A percentile compares a stretch with the other conserved stretches of the same genome.
These are phyloP conservation scores for Muschampia plurimacula DNA, from an alignment of 2,888 invertebrate genomes.

Conservation along the genomic window DNA sequence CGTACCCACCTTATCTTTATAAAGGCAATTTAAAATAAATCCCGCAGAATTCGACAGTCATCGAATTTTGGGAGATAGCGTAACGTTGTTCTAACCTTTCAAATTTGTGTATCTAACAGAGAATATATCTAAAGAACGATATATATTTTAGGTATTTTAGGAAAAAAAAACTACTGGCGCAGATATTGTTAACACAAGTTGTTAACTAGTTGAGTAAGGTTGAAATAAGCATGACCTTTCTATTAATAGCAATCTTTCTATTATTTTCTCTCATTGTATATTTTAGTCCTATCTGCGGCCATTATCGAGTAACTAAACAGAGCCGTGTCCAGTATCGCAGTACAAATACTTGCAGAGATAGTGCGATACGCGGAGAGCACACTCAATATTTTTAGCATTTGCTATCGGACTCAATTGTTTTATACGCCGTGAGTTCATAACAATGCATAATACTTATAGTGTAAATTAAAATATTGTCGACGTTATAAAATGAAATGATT, in stretches of 20 bases:
- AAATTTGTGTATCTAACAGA: background rate
- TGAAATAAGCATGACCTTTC: background rate
- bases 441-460: background rate
- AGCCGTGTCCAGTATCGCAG: conserved; percentile 51
- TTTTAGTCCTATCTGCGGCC: conserved; percentile 33
- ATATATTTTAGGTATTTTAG: too few species aligned
- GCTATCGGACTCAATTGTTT: conserved; percentile 30
- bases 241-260: conserved; percentile 23
- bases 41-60: conserved; percentile 1
- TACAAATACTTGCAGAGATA: conserved; percentile 55
- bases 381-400: conserved; percentile 37
- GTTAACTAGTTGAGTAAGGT: background rate
- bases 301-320: conserved; percentile 54
- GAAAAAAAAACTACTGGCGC: background rate
- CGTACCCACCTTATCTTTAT: conserved; percentile 29
- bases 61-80: conserved; percentile 12
- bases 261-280: conserved; percentile 12
- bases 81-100: background rate
- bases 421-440: conserved; percentile 12
- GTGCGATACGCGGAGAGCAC: conserved; percentile 40
- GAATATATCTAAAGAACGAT: too few species aligned
- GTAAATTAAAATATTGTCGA: background rate
- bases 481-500: background rate
- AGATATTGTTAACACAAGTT: background rate
- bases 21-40: conserved; percentile 30